Evolutionary conservation across 2,113 vertebrate genomes (phyloP).

Genomic region (Nesospiza acunhae): DNA sequence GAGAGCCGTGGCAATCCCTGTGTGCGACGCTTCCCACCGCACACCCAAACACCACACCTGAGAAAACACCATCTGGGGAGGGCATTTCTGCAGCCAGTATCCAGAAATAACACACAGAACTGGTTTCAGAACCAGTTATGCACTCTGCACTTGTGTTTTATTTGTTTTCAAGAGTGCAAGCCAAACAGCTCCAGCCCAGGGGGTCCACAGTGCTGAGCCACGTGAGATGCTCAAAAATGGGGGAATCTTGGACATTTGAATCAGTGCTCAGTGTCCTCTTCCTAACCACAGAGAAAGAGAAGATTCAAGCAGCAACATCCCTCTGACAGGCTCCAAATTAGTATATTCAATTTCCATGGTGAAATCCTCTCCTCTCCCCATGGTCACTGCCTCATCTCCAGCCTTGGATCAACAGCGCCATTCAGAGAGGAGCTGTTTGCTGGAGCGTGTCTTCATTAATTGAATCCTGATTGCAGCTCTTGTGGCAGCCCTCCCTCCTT

Average conservation of each 20-base stretch:
- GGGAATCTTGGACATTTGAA: not conserved
- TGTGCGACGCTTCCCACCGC: not conserved
- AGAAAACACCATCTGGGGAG: not conserved
- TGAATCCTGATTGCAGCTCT: not conserved
- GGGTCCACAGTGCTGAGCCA: not conserved
- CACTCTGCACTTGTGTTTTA: not conserved
- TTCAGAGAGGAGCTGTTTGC: not conserved
- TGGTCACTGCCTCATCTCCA: rapidly evolving
- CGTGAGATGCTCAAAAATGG: not conserved
- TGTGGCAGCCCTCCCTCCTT: not conserved
- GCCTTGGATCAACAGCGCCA: not conserved
- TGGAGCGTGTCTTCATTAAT: not conserved
- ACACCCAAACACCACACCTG: not conserved
- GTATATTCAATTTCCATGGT: not conserved
- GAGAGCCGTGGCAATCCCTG: not conserved
- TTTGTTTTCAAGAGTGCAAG: not conserved
- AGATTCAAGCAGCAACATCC: not conserved
- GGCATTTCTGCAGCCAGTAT: not conserved
- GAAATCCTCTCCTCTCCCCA: not conserved
- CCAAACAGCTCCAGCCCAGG: not conserved
- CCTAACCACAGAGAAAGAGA: not conserved
- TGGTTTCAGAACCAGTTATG: not conserved
- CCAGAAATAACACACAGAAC: constrained; percentile 20
- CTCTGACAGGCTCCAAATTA: not conserved
- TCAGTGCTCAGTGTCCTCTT: not conserved